Evolutionary conservation across 2,888 invertebrate genomes (phyloP), one percentile per base, ranked within the genome.

Genomic region (Dendrolimus pini): DNA sequence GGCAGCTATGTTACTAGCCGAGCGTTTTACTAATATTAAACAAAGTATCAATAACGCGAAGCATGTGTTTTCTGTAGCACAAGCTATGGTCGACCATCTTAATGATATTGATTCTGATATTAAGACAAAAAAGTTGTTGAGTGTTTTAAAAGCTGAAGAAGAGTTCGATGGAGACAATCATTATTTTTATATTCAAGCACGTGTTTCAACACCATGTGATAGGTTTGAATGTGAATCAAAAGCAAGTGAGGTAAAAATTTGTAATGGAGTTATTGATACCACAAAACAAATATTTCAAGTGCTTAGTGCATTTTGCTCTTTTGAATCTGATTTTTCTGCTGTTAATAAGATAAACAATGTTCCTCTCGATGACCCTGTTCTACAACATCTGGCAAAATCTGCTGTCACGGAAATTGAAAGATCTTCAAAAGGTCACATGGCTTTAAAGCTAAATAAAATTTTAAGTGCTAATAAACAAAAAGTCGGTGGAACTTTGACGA

Each of bases 181-280:
- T 59, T 85, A 77, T 61, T 69, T 78, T 58, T 87, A 87, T 59
- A 67, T 87, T 55, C 83, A 85, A 71, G 78, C 72, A 41, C 74
- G 72, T 58, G 74, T 85, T 52, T 65, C 66, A 7, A 75, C 79
- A 64, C 82, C 84, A 2, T 85, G 85, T 61, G 73, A 78, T 55
- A 75, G 72, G 65, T 63, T 64, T 53, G 64, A 71, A 52, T 85
- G 86, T 62, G 79, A 83, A 61, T 63, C 70, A 18, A 75, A 75
- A 55, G 79, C 83, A 41, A 68, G 72, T 53, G 65, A 78, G 9
- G 76, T 75, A 9, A 92, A 91, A 75, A 86, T 92, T 58, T 93
- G 93, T 70, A 91, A 92, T 67, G 85, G 92, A 14, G 80, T 92
- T 59, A 78, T 93, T 54, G 86, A 91, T 61, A 80, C 75, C 56